phyloP scores from a whole-genome alignment of 2,113 vertebrate genomes.

The Calidris pugnax region DNA sequence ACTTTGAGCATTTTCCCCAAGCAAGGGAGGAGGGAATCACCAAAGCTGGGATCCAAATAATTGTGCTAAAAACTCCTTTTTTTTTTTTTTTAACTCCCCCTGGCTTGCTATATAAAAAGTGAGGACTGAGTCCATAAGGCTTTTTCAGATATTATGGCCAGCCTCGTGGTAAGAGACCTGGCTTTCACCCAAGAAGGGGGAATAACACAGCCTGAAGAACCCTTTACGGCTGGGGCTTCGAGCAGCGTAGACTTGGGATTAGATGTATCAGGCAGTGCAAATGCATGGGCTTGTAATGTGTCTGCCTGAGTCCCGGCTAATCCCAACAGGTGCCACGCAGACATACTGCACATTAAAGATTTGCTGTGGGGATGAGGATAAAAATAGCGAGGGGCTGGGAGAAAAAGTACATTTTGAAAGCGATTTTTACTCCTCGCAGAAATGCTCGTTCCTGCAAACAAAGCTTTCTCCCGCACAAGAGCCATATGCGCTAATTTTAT shows the following conservation, averaged over 20 bases:
- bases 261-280: not conserved
- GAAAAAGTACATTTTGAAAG: conserved; percentile 27
- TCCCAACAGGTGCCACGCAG: conserved; percentile 66
- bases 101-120: not conserved
- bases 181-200: not conserved
- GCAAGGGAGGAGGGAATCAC: not conserved
- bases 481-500: conserved; percentile 14
- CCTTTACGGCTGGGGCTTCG: not conserved
- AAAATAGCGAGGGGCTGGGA: conserved; percentile 54
- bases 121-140: not conserved
- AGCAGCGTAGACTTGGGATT: not conserved
- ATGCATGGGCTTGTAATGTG: not conserved
- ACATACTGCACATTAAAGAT: conserved; percentile 52
- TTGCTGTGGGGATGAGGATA: conserved; percentile 52
- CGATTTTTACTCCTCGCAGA: conserved; percentile 12
- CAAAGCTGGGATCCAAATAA: not conserved
- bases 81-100: not conserved
- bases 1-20: not conserved
- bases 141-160: not conserved
- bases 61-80: not conserved
- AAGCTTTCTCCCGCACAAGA: conserved; percentile 14
- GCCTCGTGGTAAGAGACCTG: not conserved
- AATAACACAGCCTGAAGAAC: not conserved
- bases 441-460: conserved; percentile 33
- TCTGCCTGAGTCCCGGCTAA: not conserved